Conservation (phyloP, 2,797 vertebrate species). For the Lithobates pipiens region DNA sequence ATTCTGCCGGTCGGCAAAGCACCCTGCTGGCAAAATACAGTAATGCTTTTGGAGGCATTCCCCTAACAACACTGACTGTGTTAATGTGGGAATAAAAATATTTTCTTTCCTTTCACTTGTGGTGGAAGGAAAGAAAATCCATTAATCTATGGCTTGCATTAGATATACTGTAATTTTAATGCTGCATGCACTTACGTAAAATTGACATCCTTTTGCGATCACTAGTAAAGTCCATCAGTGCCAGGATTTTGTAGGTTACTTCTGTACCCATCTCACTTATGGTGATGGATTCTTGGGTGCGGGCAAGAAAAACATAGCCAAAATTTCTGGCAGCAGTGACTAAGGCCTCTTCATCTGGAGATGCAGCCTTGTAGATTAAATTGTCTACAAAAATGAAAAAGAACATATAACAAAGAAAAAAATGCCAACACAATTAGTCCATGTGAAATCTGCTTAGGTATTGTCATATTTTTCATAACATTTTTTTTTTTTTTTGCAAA, state of each 20-base stretch:
- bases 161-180: neutral
- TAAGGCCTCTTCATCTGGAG: slow-evolving; percentile 90
- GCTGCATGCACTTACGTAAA: slow-evolving; percentile 77
- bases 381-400: slow-evolving; percentile 71
- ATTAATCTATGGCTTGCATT: neutral
- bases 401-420: neutral
- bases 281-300: slow-evolving; percentile 84
- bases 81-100: no score
- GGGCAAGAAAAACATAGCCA: slow-evolving; percentile 87
- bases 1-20: no score
- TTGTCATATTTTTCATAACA: no score
- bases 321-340: slow-evolving; percentile 86
- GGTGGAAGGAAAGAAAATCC: no score
- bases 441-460: no score
- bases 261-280: slow-evolving; percentile 84
- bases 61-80: no score
- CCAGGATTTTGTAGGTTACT: slow-evolving; percentile 83
- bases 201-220: slow-evolving; percentile 92
- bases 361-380: slow-evolving; percentile 88
- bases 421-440: no score
- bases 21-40: no score
- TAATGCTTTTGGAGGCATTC: no score
- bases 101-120: no score
- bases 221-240: slow-evolving; percentile 92
- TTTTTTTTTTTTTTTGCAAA: no score